A percentile compares a stretch with the other conserved stretches of the same genome.
These are phyloP conservation scores for Mystacornis crossleyi DNA, from an alignment of 2,113 vertebrate species.

Conservation along the genomic window DNA sequence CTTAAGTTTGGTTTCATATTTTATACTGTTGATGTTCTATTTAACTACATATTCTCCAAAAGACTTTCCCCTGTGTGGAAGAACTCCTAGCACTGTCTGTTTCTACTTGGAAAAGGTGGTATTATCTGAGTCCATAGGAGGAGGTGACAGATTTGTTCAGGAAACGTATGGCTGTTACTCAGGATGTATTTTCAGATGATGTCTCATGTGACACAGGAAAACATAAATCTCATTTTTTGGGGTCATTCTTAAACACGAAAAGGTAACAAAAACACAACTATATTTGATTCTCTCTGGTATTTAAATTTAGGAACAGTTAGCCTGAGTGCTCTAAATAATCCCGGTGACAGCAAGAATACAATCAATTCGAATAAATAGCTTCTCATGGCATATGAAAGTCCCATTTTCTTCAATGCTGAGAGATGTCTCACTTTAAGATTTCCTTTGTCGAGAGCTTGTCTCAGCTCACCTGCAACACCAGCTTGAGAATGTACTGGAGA, in stretches of 20 bases:
- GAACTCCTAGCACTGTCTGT: not conserved
- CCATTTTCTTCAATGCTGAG: not conserved
- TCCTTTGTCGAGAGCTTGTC: not conserved
- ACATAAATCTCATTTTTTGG: not conserved
- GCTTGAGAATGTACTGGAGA: not conserved
- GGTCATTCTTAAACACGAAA: not conserved
- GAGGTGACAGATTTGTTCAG: not conserved
- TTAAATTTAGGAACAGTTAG: not conserved
- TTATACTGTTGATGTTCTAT: not conserved
- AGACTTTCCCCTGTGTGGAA: not conserved
- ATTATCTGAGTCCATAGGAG: not conserved
- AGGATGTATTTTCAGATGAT: not conserved
- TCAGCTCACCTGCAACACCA: not conserved
- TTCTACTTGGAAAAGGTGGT: not conserved
- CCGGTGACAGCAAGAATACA: not conserved
- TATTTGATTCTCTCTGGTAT: not conserved
- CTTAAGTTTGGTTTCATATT: not conserved
- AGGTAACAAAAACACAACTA: not conserved
- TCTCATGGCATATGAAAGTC: not conserved
- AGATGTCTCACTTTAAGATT: not conserved
- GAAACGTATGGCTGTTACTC: fast-evolving
- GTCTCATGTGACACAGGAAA: not conserved
- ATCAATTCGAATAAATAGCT: not conserved
- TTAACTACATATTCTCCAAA: not conserved
- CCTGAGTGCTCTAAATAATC: not conserved